Evolutionary conservation across 2,113 vertebrate genomes (phyloP), one percentile per base, ranked within the genome.

Genomic region (Sarotherodon lohbergeri): DNA sequence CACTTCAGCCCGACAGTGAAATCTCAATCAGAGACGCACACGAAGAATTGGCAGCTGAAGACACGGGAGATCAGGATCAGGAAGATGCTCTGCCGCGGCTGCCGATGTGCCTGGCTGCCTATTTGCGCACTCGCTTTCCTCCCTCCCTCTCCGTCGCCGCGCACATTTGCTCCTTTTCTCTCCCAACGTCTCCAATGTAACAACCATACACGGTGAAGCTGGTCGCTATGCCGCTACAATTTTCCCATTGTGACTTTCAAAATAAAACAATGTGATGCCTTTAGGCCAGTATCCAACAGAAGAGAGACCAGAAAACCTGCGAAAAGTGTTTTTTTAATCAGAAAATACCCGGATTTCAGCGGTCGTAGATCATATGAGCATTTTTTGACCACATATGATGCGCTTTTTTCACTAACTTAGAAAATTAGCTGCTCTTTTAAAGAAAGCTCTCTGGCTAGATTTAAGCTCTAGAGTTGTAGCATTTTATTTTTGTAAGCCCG

Each of bases 111-210:
- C 90, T 92, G 91, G 86, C 57, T 88, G 92, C 88, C 90, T 94
- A 86, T 94, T 94, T 91, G 91, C 93, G 90, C 92, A 81, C 94
- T 92, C 90, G 78, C 92, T 92, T 90, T 92, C 93, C 92, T 92
- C 91, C 87, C 93, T 94, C 92, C 86, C 93, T 94, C 91, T 86
- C 92, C 82, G 61, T 94, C 90, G 88, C 91, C 93, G 88, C 91
- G 88, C 92, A 93, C 92, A 92, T 91, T 95, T 86, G 86, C 92
- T 93, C 91, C 84, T 91, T 82, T 87, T 76, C 91, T 90, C 93
- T 90, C 86, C 55, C 87, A 85, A 92, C 83, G 91, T 92, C 89
- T 92, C 91, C 93, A 89, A 68, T 90, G 92, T 92, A 92, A 90
- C 93, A 80, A 79, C 36, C 91, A 78, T 5, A 56, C 78, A 55